Conservation (phyloP, 2,113 vertebrate species). For the Corythornis cristatus region DNA sequence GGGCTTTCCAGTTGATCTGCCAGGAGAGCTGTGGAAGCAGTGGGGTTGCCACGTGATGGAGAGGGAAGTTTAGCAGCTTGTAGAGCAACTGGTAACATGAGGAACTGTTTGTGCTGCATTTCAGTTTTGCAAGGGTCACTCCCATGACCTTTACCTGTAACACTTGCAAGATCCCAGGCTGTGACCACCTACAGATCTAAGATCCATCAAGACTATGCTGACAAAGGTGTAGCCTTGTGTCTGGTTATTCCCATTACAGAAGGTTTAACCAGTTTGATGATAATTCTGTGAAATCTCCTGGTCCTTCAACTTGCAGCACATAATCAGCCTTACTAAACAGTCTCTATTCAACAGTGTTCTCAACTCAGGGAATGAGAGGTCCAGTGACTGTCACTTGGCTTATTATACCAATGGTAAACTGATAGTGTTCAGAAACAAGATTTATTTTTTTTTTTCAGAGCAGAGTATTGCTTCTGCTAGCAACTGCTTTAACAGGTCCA, state of each 20-base stretch:
- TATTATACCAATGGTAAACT: background rate
- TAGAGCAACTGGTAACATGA: background rate
- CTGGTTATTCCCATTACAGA: background rate
- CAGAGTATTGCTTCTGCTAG: background rate
- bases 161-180: background rate
- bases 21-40: background rate
- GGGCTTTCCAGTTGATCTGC: background rate
- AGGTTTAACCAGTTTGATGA: background rate
- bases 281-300: background rate
- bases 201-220: background rate
- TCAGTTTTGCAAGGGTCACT: background rate
- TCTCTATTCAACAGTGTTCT: background rate
- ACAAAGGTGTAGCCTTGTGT: background rate
- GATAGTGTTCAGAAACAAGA: background rate
- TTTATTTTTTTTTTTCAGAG: background rate
- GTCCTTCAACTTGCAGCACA: background rate
- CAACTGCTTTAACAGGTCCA: background rate
- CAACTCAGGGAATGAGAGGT: background rate
- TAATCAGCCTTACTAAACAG: background rate
- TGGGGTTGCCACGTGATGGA: rapidly evolving
- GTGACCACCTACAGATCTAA: background rate
- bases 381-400: background rate
- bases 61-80: background rate
- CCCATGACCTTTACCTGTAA: background rate
- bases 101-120: background rate